phyloP scores from a whole-genome alignment of 2,113 vertebrate genomes.

The Ibidorhyncha struthersii region DNA sequence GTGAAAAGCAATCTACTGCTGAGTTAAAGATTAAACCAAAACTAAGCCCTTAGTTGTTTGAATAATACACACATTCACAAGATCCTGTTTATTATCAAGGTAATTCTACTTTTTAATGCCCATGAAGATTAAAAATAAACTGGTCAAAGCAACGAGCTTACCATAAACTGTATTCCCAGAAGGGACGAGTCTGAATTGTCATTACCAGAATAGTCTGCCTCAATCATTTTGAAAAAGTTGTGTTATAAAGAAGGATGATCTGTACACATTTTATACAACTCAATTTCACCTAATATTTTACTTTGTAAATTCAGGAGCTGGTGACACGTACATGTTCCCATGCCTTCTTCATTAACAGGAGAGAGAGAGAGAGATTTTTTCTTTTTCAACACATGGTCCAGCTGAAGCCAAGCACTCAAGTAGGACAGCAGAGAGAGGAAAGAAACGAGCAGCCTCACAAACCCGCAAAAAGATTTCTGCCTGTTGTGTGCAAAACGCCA shows the following conservation, averaged over 20 bases:
- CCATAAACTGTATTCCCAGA: background rate
- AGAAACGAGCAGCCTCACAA: background rate
- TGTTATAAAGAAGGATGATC: background rate
- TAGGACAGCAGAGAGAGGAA: background rate
- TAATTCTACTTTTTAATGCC: background rate
- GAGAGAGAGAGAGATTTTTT: background rate
- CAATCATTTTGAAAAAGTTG: background rate
- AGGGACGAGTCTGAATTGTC: background rate
- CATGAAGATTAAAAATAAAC: constrained; percentile 11
- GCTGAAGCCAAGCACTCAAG: background rate
- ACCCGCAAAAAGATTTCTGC: background rate
- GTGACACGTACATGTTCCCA: background rate
- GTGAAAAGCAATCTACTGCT: background rate
- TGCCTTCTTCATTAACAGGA: background rate
- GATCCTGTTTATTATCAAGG: background rate
- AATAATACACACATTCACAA: too few relatives aligned
- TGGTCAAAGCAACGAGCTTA: background rate
- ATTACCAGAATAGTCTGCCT: background rate
- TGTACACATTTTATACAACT: background rate
- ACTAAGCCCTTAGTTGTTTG: background rate
- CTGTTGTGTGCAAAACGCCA: background rate
- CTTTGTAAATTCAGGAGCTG: background rate
- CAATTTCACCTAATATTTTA: background rate
- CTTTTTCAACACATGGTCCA: background rate
- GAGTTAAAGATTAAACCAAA: constrained; percentile 6